A percentile compares a stretch with the other conserved stretches of the same genome.
Evolutionary conservation across 2,797 vertebrate species (phyloP).

Genomic region (Labroides dimidiatus): DNA sequence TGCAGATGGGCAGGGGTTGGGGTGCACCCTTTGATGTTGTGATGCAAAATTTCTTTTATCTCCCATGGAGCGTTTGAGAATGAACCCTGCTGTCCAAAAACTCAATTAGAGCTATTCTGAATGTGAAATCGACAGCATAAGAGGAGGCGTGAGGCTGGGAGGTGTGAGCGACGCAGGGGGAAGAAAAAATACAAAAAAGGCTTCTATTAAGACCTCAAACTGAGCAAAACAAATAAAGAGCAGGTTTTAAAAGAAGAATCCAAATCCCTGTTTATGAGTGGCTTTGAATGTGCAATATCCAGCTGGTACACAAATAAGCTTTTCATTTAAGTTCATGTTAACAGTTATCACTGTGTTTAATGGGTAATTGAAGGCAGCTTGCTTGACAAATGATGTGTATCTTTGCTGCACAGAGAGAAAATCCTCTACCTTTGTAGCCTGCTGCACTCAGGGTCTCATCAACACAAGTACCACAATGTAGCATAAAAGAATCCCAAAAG

Average conservation of each 20-base stretch:
- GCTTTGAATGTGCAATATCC: conserved; percentile 28
- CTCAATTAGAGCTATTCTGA: conserved; percentile 62
- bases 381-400: conserved; percentile 55
- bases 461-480: conserved; percentile 40
- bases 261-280: conserved; percentile 11
- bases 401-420: conserved; percentile 38
- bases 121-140: conserved; percentile 55
- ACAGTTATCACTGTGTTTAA: conserved; percentile 39
- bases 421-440: conserved; percentile 47
- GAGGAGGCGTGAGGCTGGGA: conserved; percentile 63
- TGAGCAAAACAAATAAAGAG: conserved; percentile 37
- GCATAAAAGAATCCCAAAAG: conserved; percentile 54
- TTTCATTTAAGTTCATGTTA: conserved; percentile 28
- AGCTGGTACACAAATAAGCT: conserved; percentile 49
- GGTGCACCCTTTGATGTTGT: conserved; percentile 62
- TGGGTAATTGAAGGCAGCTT: conserved; percentile 47
- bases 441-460: conserved; percentile 41
- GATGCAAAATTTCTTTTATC: conserved; percentile 73
- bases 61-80: conserved; percentile 56
- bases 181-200: conserved; percentile 17
- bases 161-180: conserved; percentile 45
- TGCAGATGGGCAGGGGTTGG: background rate
- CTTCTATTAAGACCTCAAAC: conserved; percentile 37
- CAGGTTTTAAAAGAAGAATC: conserved; percentile 15
- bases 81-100: conserved; percentile 60